A percentile compares a stretch with the other conserved stretches of the same genome.
These are phyloP conservation scores for Patella ulyssiponensis DNA, from an alignment of 2,888 invertebrate species.

Conservation along the genomic window DNA sequence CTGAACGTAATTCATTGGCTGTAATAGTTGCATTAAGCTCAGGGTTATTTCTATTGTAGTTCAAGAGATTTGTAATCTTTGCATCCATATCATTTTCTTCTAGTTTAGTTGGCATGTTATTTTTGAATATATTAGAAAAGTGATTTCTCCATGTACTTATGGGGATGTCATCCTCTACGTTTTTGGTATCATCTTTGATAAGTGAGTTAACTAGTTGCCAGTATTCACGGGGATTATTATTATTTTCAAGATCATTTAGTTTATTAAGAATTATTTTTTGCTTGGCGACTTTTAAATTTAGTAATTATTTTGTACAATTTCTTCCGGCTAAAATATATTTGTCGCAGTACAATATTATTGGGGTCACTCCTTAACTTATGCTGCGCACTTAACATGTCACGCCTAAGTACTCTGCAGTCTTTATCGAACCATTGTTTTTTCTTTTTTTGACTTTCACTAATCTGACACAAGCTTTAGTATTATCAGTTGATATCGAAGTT, in stretches of 20 bases:
- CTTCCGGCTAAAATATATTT: neutral
- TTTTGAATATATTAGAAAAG: neutral
- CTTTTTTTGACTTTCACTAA: too few species aligned
- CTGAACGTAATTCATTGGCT: neutral
- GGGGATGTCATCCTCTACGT: neutral
- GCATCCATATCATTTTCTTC: neutral
- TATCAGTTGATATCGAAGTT: too few species aligned
- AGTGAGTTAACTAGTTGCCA: neutral
- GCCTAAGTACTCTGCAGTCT: too few species aligned
- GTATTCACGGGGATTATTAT: neutral
- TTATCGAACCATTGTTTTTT: too few species aligned
- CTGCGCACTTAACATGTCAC: too few species aligned
- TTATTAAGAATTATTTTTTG: neutral
- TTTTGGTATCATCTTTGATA: neutral
- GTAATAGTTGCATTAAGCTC: neutral
- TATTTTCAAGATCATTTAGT: conserved; percentile 6
- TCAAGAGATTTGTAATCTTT: neutral
- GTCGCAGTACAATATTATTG: neutral
- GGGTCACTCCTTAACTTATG: neutral
- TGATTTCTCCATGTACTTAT: neutral
- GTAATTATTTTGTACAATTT: conserved; percentile 4
- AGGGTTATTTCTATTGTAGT: neutral
- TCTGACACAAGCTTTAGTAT: too few species aligned
- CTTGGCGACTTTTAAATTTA: neutral
- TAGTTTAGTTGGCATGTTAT: neutral